Evolutionary conservation across 2,888 invertebrate species (phyloP).

Genomic region (Chydorus sphaericus): DNA sequence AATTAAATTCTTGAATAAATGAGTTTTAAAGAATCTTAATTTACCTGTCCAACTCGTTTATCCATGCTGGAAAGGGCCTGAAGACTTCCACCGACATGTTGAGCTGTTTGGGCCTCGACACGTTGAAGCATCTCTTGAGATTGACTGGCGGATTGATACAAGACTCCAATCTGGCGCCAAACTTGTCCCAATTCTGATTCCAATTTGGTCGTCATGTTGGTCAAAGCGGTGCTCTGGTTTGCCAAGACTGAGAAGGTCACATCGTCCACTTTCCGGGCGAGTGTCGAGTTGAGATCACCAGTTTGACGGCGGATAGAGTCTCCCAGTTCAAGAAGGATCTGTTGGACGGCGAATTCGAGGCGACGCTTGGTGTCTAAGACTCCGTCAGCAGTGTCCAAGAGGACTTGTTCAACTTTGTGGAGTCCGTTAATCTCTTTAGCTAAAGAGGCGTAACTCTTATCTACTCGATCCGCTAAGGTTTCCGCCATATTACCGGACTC

Average conservation of each 20-base stretch:
- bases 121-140: conserved; percentile 58
- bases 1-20: not conserved
- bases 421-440: conserved; percentile 32
- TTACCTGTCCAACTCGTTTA: conserved; percentile 47
- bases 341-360: conserved; percentile 69
- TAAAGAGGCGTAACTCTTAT: conserved; percentile 20
- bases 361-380: conserved; percentile 68
- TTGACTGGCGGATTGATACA: conserved; percentile 59
- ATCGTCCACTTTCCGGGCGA: conserved; percentile 44
- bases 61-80: conserved; percentile 62
- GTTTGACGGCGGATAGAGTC: conserved; percentile 46
- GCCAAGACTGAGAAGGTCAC: conserved; percentile 52
- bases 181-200: conserved; percentile 36
- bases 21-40: not conserved
- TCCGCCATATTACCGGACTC: conserved; percentile 15
- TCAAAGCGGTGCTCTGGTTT: conserved; percentile 53
- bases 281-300: conserved; percentile 45
- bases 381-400: conserved; percentile 68
- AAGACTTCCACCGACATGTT: conserved; percentile 63
- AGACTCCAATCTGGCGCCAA: conserved; percentile 78
- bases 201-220: conserved; percentile 58
- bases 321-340: conserved; percentile 58
- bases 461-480: conserved; percentile 18
- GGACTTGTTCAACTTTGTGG: conserved; percentile 56
- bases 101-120: conserved; percentile 58